A percentile compares a stretch with the other conserved stretches of the same genome.
These are phyloP conservation scores for Rousettus madagascariensis DNA, from an alignment of 2,797 vertebrate genomes.

Conservation along the genomic window DNA sequence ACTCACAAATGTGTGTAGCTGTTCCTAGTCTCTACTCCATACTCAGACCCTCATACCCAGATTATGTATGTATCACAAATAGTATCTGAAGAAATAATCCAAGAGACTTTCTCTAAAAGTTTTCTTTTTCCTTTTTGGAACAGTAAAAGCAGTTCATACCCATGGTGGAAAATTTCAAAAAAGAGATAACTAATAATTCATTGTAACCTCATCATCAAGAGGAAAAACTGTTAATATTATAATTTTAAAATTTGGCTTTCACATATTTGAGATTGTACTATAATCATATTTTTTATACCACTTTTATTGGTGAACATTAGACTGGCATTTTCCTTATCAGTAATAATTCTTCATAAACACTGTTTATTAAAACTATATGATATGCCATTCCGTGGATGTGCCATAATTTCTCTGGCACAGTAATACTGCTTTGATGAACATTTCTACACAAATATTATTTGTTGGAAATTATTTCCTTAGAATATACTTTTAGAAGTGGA, in stretches of 20 bases:
- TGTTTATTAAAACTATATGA: background rate
- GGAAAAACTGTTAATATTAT: background rate
- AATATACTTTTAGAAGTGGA: constrained; percentile 6
- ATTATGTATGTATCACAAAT: background rate
- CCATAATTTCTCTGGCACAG: background rate
- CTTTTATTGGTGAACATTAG: background rate
- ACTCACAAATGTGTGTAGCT: background rate
- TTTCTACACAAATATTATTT: background rate
- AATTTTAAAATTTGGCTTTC: constrained; percentile 31
- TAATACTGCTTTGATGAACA: background rate
- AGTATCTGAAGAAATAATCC: background rate
- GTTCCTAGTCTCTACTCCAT: background rate
- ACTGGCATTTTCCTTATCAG: background rate
- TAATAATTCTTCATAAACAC: background rate
- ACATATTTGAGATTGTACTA: background rate
- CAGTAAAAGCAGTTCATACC: background rate
- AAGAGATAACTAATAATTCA: background rate
- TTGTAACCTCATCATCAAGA: background rate
- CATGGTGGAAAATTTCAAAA: background rate
- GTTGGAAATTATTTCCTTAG: background rate
- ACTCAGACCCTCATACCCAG: background rate
- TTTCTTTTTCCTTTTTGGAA: background rate
- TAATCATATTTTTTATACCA: background rate
- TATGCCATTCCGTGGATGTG: background rate
- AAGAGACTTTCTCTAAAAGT: background rate